Base-by-base conservation (phyloP, 2,888 invertebrate genomes). In the Hydriomena furcata region DNA sequence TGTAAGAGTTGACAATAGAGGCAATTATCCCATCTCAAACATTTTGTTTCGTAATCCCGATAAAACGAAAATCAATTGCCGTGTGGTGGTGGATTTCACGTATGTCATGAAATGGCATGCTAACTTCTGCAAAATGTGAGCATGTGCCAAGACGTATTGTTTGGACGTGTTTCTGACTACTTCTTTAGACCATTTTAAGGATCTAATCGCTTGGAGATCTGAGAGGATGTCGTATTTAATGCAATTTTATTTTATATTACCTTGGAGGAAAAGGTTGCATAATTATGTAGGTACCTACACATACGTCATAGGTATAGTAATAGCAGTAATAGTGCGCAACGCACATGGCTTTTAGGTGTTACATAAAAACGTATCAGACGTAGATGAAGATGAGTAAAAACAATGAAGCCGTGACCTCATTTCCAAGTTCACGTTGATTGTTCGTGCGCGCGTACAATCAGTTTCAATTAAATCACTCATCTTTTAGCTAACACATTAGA, bases 331-430 rank as follows among this genome's bases (percentile, higher is more conserved):
- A 8, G n/a, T n/a, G 20, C 5, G 20, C 8, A 32, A 20, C 30
- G 17, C 30, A 36, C 20, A 37, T 34, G 12, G 7, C 7, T 8
- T 11, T 30, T 31, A 34, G 31, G 30, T 23, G 32, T 53, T 45
- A 48, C 31, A 40, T 47, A 40, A 43, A n/a, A 28, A 24, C n/a
- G 2, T 31, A 24, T 41, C 7, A 21, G 32, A 38, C 6, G 13
- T 37, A 38, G 24, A 30, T n/a, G 32, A 20, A 38, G 38, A 36
- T 20, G 37, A 46, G 43, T 37, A 24, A 50, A 40, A 31, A 53
- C 38, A 50, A 48, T 50, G 25, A 12, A 54, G 30, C 52, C 58
- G 42, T 61, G 61, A 61, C 58, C 58, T 57, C 41, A 42, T 46
- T 47, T 37, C 52, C 56, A 59, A 59, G 61, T 59, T 57, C 55